Evolutionary conservation across 2,888 invertebrate species (phyloP).

Genomic region (Cheiracanthium punctorium): DNA sequence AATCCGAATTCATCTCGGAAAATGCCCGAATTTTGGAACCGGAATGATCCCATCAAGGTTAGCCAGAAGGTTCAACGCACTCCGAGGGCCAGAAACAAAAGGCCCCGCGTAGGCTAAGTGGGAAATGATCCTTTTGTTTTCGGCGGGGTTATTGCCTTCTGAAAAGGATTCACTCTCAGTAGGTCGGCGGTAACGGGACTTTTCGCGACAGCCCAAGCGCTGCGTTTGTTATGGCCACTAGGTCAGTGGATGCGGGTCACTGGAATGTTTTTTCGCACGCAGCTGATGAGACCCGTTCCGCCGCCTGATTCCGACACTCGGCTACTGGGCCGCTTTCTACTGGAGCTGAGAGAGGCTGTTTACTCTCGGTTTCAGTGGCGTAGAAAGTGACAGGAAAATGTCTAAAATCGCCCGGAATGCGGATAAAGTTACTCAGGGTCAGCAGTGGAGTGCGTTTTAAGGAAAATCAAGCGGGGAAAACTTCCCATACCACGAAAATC

Average conservation of each 20-base stretch:
- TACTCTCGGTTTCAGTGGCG: conserved; percentile 39
- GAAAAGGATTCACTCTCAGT: conserved; percentile 60
- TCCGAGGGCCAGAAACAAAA: conserved; percentile 42
- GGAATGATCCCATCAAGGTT: conserved; percentile 63
- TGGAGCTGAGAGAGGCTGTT: neutral
- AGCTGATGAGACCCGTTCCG: conserved; percentile 34
- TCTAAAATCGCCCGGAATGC: too few species aligned
- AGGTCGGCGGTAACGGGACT: conserved; percentile 57
- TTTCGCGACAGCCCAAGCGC: conserved; percentile 57
- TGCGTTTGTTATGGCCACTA: conserved; percentile 57
- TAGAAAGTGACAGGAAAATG: neutral
- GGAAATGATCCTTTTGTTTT: conserved; percentile 64
- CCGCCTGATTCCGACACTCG: conserved; percentile 31
- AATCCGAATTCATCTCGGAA: conserved; percentile 34
- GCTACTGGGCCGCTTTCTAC: conserved; percentile 5
- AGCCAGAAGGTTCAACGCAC: conserved; percentile 46
- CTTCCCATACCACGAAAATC: too few species aligned
- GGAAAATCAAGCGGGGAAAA: too few species aligned
- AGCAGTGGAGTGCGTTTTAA: too few species aligned
- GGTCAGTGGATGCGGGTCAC: conserved; percentile 68
- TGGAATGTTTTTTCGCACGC: conserved; percentile 34
- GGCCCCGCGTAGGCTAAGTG: conserved; percentile 37
- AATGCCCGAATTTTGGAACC: conserved; percentile 30
- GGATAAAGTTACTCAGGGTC: too few species aligned
- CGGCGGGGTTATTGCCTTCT: conserved; percentile 57